Conservation (phyloP, 2,113 vertebrate genomes). For the Macroglossus sobrinus region DNA sequence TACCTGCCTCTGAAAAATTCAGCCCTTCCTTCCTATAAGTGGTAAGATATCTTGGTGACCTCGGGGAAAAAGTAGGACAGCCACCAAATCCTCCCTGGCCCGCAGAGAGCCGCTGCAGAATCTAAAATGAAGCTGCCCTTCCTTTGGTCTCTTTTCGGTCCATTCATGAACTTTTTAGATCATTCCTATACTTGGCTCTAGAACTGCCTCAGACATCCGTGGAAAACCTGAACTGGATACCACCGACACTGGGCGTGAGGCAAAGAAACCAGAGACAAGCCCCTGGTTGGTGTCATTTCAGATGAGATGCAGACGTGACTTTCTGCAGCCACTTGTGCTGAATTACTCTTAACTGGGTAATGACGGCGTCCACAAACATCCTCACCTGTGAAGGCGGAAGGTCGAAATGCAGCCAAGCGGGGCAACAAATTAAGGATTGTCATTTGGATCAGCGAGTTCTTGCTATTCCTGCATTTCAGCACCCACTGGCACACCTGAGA, state of each 20-base stretch:
- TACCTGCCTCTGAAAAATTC: not conserved
- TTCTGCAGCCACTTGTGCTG: not conserved
- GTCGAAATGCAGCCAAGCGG: conserved; percentile 95
- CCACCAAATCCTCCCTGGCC: not conserved
- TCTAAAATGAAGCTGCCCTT: not conserved
- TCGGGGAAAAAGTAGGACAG: not conserved
- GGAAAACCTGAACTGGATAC: not conserved
- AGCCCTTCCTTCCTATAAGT: not conserved
- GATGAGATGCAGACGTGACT: not conserved
- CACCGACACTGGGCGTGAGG: not conserved
- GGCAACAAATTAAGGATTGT: conserved; percentile 95
- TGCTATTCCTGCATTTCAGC: conserved; percentile 95
- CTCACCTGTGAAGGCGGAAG: conserved; percentile 95
- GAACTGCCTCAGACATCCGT: not conserved
- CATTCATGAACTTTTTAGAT: not conserved
- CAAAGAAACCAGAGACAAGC: not conserved
- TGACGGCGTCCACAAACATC: not conserved
- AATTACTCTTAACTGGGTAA: not conserved
- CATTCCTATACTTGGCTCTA: not conserved
- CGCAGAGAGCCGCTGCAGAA: not conserved
- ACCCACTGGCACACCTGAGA: conserved; percentile 97
- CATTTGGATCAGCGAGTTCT: conserved; percentile 98
- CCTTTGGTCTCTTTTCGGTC: not conserved
- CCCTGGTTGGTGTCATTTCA: accelerated
- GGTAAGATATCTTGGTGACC: not conserved